A percentile compares a stretch with the other conserved stretches of the same genome.
These are phyloP conservation scores for Rynchops niger DNA, from an alignment of 2,113 vertebrate species.

Conservation along the genomic window DNA sequence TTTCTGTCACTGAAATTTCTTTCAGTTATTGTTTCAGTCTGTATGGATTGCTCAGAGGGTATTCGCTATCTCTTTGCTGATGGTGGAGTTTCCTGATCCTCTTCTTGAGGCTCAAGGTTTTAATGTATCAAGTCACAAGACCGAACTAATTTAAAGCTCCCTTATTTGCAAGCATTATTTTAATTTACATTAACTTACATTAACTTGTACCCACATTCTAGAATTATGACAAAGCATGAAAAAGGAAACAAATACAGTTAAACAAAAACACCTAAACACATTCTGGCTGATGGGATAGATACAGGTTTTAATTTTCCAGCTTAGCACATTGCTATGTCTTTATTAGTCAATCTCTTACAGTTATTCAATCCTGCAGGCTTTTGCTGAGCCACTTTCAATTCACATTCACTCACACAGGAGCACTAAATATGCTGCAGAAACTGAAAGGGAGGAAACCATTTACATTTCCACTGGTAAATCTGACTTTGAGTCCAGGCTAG, in stretches of 20 bases:
- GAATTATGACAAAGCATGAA: neutral
- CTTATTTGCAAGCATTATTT: neutral
- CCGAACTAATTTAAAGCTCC: neutral
- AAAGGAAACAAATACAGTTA: neutral
- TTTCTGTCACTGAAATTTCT: neutral
- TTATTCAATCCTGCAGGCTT: neutral
- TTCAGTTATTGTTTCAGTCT: neutral
- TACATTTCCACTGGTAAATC: neutral
- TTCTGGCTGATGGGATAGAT: neutral
- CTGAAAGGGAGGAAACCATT: neutral
- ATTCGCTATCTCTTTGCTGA: neutral
- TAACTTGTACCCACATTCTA: neutral
- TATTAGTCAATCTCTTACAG: neutral
- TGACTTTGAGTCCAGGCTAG: neutral
- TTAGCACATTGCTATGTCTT: neutral
- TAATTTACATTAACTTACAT: neutral
- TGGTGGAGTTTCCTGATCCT: neutral
- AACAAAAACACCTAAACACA: neutral
- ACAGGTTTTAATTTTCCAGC: neutral
- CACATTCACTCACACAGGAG: neutral
- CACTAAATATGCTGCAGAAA: neutral
- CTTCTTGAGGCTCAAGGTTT: neutral
- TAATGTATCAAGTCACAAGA: neutral
- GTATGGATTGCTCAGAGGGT: neutral
- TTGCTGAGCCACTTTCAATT: neutral